Evolutionary conservation across 2,888 invertebrate genomes (phyloP), one percentile per base, ranked within the genome.

Genomic region (Cecidostiba fungosa): DNA sequence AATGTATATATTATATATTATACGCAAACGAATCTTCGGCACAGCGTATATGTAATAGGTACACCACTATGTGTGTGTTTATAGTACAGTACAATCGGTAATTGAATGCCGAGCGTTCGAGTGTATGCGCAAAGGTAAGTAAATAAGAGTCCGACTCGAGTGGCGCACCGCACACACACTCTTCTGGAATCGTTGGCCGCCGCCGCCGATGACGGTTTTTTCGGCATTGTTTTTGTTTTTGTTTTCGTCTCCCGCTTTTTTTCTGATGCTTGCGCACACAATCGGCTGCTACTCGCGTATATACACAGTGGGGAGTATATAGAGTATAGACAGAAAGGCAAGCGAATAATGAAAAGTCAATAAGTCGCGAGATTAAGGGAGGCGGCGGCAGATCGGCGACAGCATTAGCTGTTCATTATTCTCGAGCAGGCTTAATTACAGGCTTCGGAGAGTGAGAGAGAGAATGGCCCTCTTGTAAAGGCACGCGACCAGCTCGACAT

Each of bases 371-470:
- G 29, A 74, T 62, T 23, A 5, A 50, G 78, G 19, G 73, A 43
- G 19, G 23, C 23, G 87, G 85, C 86, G 81, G 47, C 10, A 16
- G 47, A 50, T 16, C 16, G 90, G 89, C 90, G 92, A 92, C 92
- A 91, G 91, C 91, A 92, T 93, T 92, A 92, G 91, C 89, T 91
- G 91, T 92, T 92, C 90, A 93, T 92, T 93, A 92, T 91, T 89
- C 88, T 91, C 89, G 89, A 92, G 92, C 82, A 90, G 89, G 90
- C 91, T 91, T 81, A 81, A 91, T 91, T 91, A 90, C 89, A 83
- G 85, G 88, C 90, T 88, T 78, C 47, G 66, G 73, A 76, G 3
- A 43, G 43, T 12, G 39, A 12, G 43, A 43, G 43, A 43, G 39
- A 36, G 80, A 62, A 62, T 59, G 54, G n/a, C 19, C 69, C 84